Conservation (phyloP, 2,888 invertebrate genomes). For the Protula sp. region DNA sequence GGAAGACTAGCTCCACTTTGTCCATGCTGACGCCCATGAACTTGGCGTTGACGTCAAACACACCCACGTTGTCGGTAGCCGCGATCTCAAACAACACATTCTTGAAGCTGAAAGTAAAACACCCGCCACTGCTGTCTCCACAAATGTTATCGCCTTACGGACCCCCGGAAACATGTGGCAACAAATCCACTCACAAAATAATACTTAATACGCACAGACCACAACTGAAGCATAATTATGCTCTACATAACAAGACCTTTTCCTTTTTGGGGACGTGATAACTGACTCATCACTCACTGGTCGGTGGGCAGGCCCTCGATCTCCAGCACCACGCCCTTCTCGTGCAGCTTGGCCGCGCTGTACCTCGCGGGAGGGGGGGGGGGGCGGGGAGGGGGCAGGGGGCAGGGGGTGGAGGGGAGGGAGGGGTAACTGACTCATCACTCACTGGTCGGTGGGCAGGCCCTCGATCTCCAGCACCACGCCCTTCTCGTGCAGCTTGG, state of each 20-base stretch:
- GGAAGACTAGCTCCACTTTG: conserved; percentile 56
- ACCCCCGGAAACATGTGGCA: no score
- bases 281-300: no score
- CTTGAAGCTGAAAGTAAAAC: conserved; percentile 58
- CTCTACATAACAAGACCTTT: no score
- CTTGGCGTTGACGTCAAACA: conserved; percentile 67
- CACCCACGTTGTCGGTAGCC: conserved; percentile 63
- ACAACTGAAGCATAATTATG: no score
- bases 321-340: conserved; percentile 68
- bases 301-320: conserved; percentile 65
- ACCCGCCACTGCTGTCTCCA: not conserved
- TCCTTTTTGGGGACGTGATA: no score
- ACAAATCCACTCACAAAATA: no score
- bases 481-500: conserved; percentile 67
- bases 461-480: conserved; percentile 68
- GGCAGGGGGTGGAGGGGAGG: no score
- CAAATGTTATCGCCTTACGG: not conserved
- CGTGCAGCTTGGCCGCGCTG: conserved; percentile 65
- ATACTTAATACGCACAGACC: no score
- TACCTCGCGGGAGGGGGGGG: no score
- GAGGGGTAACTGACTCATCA: no score
- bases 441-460: conserved; percentile 61
- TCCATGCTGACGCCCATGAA: conserved; percentile 75
- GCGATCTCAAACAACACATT: conserved; percentile 69
- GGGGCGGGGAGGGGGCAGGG: no score